A percentile compares a stretch with the other conserved stretches of the same genome.
These are phyloP conservation scores for Meloidogyne exigua DNA, from an alignment of 1,140 invertebrate species.

Conservation along the genomic window DNA sequence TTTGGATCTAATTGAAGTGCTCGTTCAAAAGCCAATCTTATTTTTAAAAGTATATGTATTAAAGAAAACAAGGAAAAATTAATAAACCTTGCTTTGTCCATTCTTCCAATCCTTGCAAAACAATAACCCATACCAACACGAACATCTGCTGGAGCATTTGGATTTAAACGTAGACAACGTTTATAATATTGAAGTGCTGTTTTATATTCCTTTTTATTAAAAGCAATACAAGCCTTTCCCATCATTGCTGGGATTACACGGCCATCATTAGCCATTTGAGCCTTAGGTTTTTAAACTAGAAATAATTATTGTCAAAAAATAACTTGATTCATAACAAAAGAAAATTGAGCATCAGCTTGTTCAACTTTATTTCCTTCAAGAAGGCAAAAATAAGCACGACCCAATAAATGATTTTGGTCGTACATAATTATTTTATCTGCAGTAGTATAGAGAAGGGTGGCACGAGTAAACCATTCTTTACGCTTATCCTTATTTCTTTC, in stretches of 20 bases:
- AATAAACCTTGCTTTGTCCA: constrained; percentile 81
- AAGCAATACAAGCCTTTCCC: constrained; percentile 92
- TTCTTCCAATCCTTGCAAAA: constrained; percentile 91
- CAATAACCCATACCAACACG: constrained; percentile 86
- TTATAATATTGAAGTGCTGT: constrained; percentile 95
- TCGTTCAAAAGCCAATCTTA: constrained; percentile 86
- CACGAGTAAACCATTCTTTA: constrained; percentile 90
- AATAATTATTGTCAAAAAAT: background rate
- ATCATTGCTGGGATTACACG: constrained; percentile 75
- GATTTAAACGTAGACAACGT: constrained; percentile 89
- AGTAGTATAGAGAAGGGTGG: constrained; percentile 90
- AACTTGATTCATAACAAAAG: constrained; percentile 85
- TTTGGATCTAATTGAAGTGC: constrained; percentile 85
- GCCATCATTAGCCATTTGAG: constrained; percentile 13
- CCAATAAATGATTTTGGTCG: constrained; percentile 95
- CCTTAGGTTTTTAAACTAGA: constrained; percentile 57
- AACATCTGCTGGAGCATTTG: constrained; percentile 93
- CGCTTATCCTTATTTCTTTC: constrained; percentile 94
- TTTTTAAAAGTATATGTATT: constrained; percentile 11
- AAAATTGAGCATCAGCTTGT: constrained; percentile 95
- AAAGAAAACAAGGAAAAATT: background rate
- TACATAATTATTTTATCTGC: constrained; percentile 99
- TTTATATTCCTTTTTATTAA: constrained; percentile 75
- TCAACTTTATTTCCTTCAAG: constrained; percentile 99
- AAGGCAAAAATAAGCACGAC: constrained; percentile 93